A percentile compares a stretch with the other conserved stretches of the same genome.
phyloP scores from a whole-genome alignment of 2,888 invertebrate species.

The Taphrorychus bicolor region DNA sequence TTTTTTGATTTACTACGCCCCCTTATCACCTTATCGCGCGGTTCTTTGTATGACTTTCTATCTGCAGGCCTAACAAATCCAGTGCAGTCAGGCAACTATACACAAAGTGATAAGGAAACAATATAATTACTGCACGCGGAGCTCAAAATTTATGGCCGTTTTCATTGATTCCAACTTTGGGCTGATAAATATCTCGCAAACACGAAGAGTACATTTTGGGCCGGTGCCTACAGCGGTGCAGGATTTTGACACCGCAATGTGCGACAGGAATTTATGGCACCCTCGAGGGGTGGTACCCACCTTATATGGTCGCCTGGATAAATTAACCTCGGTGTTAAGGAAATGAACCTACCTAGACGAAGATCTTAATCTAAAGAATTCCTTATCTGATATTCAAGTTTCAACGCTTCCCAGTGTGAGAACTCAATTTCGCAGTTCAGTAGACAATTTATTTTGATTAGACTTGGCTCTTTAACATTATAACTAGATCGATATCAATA shows the following conservation, averaged over 20 bases:
- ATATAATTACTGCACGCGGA: background rate
- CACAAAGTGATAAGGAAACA: background rate
- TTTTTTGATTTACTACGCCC: background rate
- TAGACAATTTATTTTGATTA: background rate
- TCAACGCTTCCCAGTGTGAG: background rate
- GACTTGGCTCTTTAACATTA: background rate
- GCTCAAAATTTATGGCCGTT: background rate
- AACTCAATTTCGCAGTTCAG: background rate
- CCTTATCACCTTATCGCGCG: background rate
- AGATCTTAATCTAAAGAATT: background rate
- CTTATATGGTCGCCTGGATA: background rate
- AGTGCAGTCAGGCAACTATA: background rate
- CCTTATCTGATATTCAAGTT: background rate
- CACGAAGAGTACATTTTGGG: conserved; percentile 26
- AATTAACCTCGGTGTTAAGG: background rate
- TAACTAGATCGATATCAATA: background rate
- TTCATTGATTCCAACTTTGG: conserved; percentile 1
- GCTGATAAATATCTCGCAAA: conserved; percentile 16
- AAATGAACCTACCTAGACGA: too few species aligned
- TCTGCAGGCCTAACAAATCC: background rate
- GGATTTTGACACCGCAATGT: conserved; percentile 16
- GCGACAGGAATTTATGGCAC: background rate
- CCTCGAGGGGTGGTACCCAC: background rate
- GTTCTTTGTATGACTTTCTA: background rate
- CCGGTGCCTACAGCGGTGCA: conserved; percentile 9